Base-by-base conservation (phyloP, 2,113 vertebrate genomes). In the Erythrocercus mccallii region DNA sequence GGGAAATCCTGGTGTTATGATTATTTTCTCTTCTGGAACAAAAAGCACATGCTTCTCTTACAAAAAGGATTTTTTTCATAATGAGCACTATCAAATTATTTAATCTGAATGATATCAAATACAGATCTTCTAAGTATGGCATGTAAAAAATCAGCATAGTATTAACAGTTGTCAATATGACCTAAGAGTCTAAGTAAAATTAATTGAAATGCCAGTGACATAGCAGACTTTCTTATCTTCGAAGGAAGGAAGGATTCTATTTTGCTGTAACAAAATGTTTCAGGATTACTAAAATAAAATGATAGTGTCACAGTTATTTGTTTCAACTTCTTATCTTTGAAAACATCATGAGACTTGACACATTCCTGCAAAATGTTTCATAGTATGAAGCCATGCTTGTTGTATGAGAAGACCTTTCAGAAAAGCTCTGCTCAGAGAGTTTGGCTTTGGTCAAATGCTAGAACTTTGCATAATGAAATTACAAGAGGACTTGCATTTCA, bases 271-370 rank as follows among this genome's bases (percentile, higher is more conserved):
- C 45, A 91, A 94, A 94, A 87, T 21, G 3, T 58, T 94, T 82
- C 87, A 90, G 18, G 47, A 77, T 47, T 87, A 47, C 54, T 85
- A 47, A 91, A 92, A 78, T 71, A 70, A 90, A 96, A 87, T 44
- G 5, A 64, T 6, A 72, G 42, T 54, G 58, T 80, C 22, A 17
- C 45, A 73, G 58, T 54, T 82, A 57, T 38, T 94, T 1, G 1
- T 86, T 96, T 96, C 69, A 88, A 40, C n/a, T 81, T 78, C 44
- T 82, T 87, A 38, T 73, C 83, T 95, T 88, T 72, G 81, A 77
- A 94, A 87, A 47, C 14, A 79, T 82, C 30, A 2, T 51, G 47
- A 61, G 38, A 77, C 33, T 77, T 77, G 91, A 85, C 90, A 88
- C 19, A 82, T 77, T 73, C 8, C 37, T 40, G 42, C 11, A 72